Evolutionary conservation across 1,140 invertebrate species (phyloP).

Genomic region (Trachymyrmex cornetzi): DNA sequence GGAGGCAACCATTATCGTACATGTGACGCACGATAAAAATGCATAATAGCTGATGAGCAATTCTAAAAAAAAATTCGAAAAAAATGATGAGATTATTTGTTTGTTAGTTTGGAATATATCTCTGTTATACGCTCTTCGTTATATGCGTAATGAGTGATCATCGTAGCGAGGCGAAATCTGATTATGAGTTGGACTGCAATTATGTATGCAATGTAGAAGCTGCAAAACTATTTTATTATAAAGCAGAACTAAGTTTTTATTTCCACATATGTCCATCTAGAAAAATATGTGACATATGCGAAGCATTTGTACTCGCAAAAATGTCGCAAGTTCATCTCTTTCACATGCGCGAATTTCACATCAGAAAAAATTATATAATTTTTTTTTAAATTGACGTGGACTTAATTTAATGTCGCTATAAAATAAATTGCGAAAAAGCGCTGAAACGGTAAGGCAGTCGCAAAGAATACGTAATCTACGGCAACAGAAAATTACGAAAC

Average conservation of each 20-base stretch:
- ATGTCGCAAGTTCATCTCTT: conserved; percentile 37
- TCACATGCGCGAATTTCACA: not conserved
- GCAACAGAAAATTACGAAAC: not conserved
- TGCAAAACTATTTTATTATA: not conserved
- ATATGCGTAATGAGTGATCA: not conserved
- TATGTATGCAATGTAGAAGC: not conserved
- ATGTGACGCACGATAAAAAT: not conserved
- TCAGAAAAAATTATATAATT: conserved; percentile 17
- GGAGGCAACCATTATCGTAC: not conserved
- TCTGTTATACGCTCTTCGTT: too few relatives aligned
- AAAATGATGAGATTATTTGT: not conserved
- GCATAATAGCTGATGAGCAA: not conserved
- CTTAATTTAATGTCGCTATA: not conserved
- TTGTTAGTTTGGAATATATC: not conserved
- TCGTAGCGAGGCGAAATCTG: not conserved
- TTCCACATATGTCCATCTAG: not conserved
- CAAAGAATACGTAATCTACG: not conserved
- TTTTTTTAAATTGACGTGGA: not conserved
- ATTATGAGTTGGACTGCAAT: conserved; percentile 15
- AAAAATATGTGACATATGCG: not conserved
- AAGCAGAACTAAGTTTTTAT: not conserved
- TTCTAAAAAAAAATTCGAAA: not conserved
- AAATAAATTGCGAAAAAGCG: not conserved
- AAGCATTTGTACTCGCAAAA: not conserved
- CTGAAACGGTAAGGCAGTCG: not conserved